Percentiles rank a stretch among this genome's conserved stretches.
Evolutionary conservation across 2,797 vertebrate genomes (phyloP).

Genomic region (Octomys mimax): DNA sequence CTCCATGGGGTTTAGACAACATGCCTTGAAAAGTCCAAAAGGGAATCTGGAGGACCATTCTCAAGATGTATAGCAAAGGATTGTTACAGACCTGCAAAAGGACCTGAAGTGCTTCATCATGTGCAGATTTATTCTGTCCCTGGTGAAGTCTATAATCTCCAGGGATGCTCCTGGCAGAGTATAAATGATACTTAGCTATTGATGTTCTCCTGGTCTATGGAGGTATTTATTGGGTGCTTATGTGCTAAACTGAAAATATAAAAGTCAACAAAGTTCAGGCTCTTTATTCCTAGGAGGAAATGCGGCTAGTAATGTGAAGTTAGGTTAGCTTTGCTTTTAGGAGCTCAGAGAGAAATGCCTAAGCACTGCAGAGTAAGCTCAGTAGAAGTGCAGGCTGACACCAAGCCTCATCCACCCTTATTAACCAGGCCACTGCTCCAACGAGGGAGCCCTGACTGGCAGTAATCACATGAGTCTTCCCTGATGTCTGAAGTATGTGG

Average conservation of each 20-base stretch:
- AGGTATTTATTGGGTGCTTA: background rate
- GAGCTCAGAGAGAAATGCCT: background rate
- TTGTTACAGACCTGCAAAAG: background rate
- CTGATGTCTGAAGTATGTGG: background rate
- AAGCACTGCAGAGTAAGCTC: background rate
- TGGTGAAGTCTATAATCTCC: background rate
- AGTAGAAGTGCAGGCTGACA: background rate
- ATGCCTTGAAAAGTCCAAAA: background rate
- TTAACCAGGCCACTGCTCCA: background rate
- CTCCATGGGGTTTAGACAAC: background rate
- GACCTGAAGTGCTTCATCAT: accelerated
- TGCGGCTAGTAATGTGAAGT: background rate
- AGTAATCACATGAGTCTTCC: too few species aligned
- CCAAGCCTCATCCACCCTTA: background rate
- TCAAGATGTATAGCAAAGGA: background rate
- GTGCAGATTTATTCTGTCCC: accelerated
- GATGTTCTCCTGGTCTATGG: background rate
- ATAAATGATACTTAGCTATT: background rate
- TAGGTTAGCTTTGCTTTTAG: background rate
- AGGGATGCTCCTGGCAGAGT: background rate
- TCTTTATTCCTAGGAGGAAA: background rate
- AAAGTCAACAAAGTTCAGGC: background rate
- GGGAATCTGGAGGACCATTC: background rate
- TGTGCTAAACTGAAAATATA: background rate
- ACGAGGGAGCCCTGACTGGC: accelerated